Evolutionary conservation across 1,140 invertebrate species (phyloP), one percentile per base, ranked within the genome.

Genomic region (Onthophagus taurus): DNA sequence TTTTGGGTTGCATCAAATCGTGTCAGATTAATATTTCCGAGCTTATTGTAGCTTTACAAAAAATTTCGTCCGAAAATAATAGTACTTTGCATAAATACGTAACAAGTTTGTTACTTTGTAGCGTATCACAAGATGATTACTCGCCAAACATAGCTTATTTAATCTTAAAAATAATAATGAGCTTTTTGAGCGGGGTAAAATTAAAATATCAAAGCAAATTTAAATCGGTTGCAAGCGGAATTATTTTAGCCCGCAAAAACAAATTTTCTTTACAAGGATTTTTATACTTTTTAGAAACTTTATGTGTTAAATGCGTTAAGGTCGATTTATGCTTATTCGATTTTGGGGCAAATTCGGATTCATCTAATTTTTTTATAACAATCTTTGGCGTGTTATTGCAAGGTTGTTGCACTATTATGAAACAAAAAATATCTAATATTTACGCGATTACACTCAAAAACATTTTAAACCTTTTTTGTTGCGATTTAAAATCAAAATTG

Each of bases 141-240:
- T 9, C 44, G 7, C 5, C 41, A 16, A 38, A 52, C 16, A 46
- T 44, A 6, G 42, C 36, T 30, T 31, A 19, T 13, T 29, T 47
- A 54, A 61, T 52, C 61, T 52, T 63, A 59, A 63, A 19, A 59
- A 69, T 60, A 64, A 67, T 52, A 48, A n/a, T n/a, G n/a, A n/a
- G n/a, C n/a, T n/a, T n/a, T n/a, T n/a, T n/a, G n/a, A n/a, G n/a
- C n/a, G n/a, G n/a, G n/a, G n/a, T n/a, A n/a, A n/a, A n/a, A n/a
- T n/a, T n/a, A n/a, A n/a, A n/a, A n/a, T n/a, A n/a, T n/a, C n/a
- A n/a, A n/a, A n/a, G n/a, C n/a, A n/a, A n/a, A n/a, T n/a, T n/a
- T n/a, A n/a, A n/a, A 36, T 36, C 16, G 19, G 17, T 19, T 36
- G 9, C 3, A 13, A n/a, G 3, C 13, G 6, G 21, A 19, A 36